A percentile compares a stretch with the other conserved stretches of the same genome.
These are phyloP conservation scores for Laupala kohalensis DNA, from an alignment of 1,140 invertebrate species.

Conservation along the genomic window DNA sequence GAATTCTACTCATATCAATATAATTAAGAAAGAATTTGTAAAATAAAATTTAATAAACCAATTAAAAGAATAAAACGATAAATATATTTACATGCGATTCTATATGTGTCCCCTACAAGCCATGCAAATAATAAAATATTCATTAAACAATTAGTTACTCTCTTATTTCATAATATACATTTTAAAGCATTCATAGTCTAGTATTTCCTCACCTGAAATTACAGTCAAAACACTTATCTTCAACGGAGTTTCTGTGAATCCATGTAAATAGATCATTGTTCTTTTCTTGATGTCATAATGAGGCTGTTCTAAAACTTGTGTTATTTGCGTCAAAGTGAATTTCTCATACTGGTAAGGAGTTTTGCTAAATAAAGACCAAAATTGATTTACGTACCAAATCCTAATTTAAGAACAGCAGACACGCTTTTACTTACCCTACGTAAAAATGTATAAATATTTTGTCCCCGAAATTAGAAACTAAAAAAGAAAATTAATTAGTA, in stretches of 20 bases:
- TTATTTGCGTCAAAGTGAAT: not conserved
- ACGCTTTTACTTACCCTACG: not conserved
- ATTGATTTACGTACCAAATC: too few species aligned
- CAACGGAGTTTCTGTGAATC: slow-evolving; percentile 2
- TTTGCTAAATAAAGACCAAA: not conserved
- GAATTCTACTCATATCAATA: too few species aligned
- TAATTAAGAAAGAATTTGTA: too few species aligned
- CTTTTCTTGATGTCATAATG: not conserved
- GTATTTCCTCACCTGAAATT: not conserved
- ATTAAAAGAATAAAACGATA: too few species aligned
- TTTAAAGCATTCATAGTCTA: too few species aligned
- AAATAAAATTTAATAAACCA: too few species aligned
- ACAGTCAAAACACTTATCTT: slow-evolving; percentile 7
- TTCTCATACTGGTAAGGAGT: not conserved
- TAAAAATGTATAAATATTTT: not conserved
- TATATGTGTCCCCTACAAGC: too few species aligned
- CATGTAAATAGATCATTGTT: slow-evolving; percentile 19
- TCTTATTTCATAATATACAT: too few species aligned
- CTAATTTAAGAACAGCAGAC: too few species aligned
- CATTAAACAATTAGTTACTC: too few species aligned
- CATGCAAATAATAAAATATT: too few species aligned
- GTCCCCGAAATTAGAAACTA: not conserved
- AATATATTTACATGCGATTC: too few species aligned
- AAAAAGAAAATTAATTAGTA: not conserved
- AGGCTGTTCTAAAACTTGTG: not conserved